These are phyloP conservation scores for Cygnus olor DNA, from an alignment of 2,797 vertebrate species.

Conservation along the genomic window DNA sequence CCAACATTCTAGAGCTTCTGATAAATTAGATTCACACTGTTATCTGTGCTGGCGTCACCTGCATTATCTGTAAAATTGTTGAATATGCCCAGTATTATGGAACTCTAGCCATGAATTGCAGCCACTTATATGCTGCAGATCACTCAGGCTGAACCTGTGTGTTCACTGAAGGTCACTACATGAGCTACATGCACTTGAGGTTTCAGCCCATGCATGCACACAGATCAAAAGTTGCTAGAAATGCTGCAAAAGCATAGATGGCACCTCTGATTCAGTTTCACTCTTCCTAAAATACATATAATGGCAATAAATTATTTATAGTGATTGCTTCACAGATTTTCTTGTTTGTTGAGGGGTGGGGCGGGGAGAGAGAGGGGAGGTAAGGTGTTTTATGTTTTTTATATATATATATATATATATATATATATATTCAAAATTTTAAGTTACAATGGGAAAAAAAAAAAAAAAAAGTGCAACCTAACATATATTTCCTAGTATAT, in stretches of 20 bases:
- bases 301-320: neutral
- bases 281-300: neutral
- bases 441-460: neutral
- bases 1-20: neutral
- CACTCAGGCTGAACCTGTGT: neutral
- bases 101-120: neutral
- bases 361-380: too few species aligned
- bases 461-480: neutral
- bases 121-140: neutral
- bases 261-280: neutral
- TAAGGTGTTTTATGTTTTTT: too few species aligned
- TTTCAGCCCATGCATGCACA: neutral
- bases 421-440: neutral
- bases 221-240: neutral
- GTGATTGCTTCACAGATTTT: neutral
- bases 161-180: neutral
- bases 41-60: neutral
- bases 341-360: neutral
- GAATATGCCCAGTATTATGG: neutral
- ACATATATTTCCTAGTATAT: neutral
- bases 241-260: neutral
- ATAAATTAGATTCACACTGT: neutral
- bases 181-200: neutral
- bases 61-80: neutral
- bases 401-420: too few species aligned